These are phyloP conservation scores for Falco cherrug DNA, from an alignment of 2,797 vertebrate species.

Conservation along the genomic window DNA sequence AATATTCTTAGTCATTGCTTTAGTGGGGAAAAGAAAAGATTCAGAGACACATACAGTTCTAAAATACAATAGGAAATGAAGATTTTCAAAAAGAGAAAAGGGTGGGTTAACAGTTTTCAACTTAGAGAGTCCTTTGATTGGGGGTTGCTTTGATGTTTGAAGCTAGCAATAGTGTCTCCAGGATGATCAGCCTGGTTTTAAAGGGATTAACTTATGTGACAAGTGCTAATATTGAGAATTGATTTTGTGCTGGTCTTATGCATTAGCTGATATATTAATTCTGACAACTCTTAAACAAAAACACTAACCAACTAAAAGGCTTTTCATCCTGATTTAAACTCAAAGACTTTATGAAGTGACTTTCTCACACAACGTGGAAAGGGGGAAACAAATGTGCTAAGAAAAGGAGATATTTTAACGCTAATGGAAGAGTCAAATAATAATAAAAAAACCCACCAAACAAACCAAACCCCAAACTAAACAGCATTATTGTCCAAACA, in stretches of 20 bases:
- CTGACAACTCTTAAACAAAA: background rate
- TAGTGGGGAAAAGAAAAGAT: background rate
- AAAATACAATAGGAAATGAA: background rate
- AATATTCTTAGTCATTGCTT: background rate
- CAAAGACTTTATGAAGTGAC: background rate
- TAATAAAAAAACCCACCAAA: background rate
- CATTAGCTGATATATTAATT: background rate
- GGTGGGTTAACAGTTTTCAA: background rate
- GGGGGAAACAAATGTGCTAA: background rate
- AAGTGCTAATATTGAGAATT: background rate
- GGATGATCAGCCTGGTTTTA: background rate
- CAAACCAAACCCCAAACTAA: background rate
- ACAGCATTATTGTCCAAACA: background rate
- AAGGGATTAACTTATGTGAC: background rate
- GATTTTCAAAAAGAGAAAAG: background rate
- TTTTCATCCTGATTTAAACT: background rate
- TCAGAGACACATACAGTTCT: background rate
- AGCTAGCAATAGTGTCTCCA: background rate
- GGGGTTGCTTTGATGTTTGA: background rate
- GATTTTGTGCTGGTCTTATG: background rate
- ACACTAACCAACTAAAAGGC: background rate
- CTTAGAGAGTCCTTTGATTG: background rate
- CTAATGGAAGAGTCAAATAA: background rate
- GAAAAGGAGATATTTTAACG: background rate
- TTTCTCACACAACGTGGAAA: background rate